These are phyloP conservation scores for Chymomyza costata DNA, from an alignment of 1,140 invertebrate genomes.

Conservation along the genomic window DNA sequence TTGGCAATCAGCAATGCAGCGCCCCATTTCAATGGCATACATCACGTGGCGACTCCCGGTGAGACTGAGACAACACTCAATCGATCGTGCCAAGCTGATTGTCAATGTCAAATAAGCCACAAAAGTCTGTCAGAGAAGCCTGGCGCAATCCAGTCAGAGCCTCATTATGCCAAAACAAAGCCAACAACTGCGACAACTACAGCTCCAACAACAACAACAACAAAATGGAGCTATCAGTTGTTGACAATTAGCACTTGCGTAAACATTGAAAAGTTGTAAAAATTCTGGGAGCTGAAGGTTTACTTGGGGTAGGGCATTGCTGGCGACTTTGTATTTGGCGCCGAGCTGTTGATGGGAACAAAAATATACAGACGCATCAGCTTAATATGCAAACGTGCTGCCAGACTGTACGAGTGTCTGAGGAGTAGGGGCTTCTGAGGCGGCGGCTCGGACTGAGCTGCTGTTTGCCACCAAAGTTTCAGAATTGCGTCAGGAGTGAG, in stretches of 20 bases:
- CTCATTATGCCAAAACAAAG: slow-evolving; percentile 50
- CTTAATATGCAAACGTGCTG: slow-evolving; percentile 68
- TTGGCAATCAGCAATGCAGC: slow-evolving; percentile 48
- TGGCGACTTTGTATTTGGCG: slow-evolving; percentile 42
- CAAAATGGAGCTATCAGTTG: neutral
- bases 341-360: slow-evolving; percentile 10
- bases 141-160: slow-evolving; percentile 8
- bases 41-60: slow-evolving; percentile 42
- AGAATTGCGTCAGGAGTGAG: too few relatives aligned
- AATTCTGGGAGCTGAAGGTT: slow-evolving; percentile 7
- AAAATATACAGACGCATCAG: neutral
- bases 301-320: neutral
- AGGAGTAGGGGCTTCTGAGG: slow-evolving; percentile 4
- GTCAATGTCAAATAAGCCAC: slow-evolving; percentile 54
- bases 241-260: slow-evolving; percentile 67
- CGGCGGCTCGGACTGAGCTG: slow-evolving; percentile 11
- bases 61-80: slow-evolving; percentile 16
- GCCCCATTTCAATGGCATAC: slow-evolving; percentile 42
- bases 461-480: slow-evolving; percentile 47
- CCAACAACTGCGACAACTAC: slow-evolving; percentile 21
- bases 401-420: slow-evolving; percentile 27
- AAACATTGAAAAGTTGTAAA: slow-evolving; percentile 64
- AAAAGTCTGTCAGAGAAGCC: slow-evolving; percentile 34
- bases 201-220: slow-evolving; percentile 20
- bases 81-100: slow-evolving; percentile 27